Evolutionary conservation across 2,888 invertebrate species (phyloP), one percentile per base, ranked within the genome.

Genomic region (Athetis lepigone): DNA sequence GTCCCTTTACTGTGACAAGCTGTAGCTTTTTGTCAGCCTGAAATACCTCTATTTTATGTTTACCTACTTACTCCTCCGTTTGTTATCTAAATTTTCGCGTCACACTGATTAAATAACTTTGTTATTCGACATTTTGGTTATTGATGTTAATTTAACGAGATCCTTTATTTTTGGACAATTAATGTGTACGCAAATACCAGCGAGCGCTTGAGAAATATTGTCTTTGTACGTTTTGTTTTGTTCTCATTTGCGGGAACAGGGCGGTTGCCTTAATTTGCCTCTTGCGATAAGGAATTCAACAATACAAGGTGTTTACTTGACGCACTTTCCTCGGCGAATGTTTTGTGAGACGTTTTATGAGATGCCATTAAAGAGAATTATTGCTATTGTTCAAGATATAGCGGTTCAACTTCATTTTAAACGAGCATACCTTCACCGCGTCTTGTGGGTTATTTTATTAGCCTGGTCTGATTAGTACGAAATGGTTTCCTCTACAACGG

Each of bases 261-360:
- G 75, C 62, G 77, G 80, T 79, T 70, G 79, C 72, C 83, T 79
- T 82, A 83, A 84, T 85, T 85, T 84, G 83, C 79, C 77, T 82
- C 77, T 74, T 64, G 79, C 80, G 88, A 87, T 87, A 88, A 85
- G 83, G 62, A 82, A 82, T 83, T 74, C 73, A 77, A 87, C 87
- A 87, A 85, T 84, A 83, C 82, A 82, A 85, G 85, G 81, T 86
- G 86, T 86, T 88, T 77, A 78, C 79, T 83, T 80, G 79, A 83
- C 77, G 80, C 79, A 79, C 74, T 85, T 82, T 78, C 72, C 68
- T 73, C 42, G 50, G 67, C 72, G 64, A 79, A 82, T 82, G 79
- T 82, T 82, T 82, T 81, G 78, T 82, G 75, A 79, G 80, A 82
- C 59, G 56, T 71, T 82, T 85, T 81, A 84, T 78, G 79, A 77